These are phyloP conservation scores for Brachypterus glaber DNA, from an alignment of 2,888 invertebrate species.

Conservation along the genomic window DNA sequence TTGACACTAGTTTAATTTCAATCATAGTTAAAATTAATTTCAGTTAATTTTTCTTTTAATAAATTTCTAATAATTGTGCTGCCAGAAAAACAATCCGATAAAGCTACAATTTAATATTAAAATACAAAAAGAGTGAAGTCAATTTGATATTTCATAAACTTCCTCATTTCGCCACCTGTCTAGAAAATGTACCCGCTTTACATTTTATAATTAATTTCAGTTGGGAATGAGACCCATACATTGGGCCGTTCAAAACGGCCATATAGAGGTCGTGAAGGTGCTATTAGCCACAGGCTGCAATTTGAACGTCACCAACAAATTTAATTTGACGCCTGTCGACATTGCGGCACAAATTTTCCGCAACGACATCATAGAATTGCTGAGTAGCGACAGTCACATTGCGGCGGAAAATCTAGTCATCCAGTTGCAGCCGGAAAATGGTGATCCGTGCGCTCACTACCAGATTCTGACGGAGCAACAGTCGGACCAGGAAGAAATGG, in stretches of 20 bases:
- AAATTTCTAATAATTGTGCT: too few relatives aligned
- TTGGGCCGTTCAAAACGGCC: slow-evolving; percentile 84
- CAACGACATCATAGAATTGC: slow-evolving; percentile 49
- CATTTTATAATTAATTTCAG: slow-evolving; percentile 47
- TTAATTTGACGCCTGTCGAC: slow-evolving; percentile 58
- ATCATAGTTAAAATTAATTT: too few relatives aligned
- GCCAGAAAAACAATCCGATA: too few relatives aligned
- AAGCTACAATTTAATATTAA: too few relatives aligned
- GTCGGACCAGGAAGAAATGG: slow-evolving; percentile 16
- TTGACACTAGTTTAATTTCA: too few relatives aligned
- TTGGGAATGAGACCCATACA: slow-evolving; percentile 85
- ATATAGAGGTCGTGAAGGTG: slow-evolving; percentile 56
- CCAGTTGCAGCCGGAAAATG: slow-evolving; percentile 22
- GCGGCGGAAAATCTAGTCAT: slow-evolving; percentile 28
- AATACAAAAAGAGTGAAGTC: too few relatives aligned
- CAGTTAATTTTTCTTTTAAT: too few relatives aligned
- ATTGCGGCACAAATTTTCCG: slow-evolving; percentile 59
- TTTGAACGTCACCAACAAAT: slow-evolving; percentile 58
- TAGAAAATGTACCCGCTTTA: too few relatives aligned
- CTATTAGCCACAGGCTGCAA: slow-evolving; percentile 69
- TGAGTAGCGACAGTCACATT: slow-evolving; percentile 38
- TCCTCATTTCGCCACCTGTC: too few relatives aligned
- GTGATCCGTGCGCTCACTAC: slow-evolving; percentile 3
- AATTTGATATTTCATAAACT: too few relatives aligned
- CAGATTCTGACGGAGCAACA: slow-evolving; percentile 11